Evolutionary conservation across 2,113 vertebrate species (phyloP), one percentile per base, ranked within the genome.

Genomic region (Pachyramphus minor): DNA sequence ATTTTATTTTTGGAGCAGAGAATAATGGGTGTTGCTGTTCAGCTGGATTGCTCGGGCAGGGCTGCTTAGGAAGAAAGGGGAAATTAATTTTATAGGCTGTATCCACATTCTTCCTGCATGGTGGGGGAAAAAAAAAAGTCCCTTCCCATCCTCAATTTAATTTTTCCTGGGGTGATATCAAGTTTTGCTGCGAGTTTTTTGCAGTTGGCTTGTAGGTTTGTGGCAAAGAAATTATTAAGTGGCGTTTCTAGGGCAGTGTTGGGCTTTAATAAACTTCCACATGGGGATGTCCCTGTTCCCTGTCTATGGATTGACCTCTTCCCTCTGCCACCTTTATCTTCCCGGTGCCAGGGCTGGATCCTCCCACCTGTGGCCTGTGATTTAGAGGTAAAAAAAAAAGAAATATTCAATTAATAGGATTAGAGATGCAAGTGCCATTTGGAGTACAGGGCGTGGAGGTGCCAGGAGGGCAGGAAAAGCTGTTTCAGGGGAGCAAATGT

Each of bases 31-130:
- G 28, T 14, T 42, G 83, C 80, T 86, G 49, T 81, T 96, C 49
- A 56, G 67, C 91, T 76, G 45, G 37, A 33, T 30, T 12, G 71
- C 90, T 95, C 60, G 53, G 89, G 85, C 84, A 44, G 63, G 37
- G 31, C 62, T 81, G 58, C 28, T 73, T 64, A 80, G 63, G 35
- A 33, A 94, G 77, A 94, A 97, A 98, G 97, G 63, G 86, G 97
- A 97, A 97, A 87, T 84, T 67, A 27, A 42, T 63, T 87, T 92
- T 86, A 91, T 62, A 55, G 58, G 60, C 89, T 39, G 9, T 81
- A 84, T 89, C 93, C 35, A 68, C 79, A 89, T 87, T 71, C 84
- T 69, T 81, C 35, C 75, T 41, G 75, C n/a, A 9, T 12, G 30
- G 72, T 93, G 79, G n/a, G n/a, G n/a, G 80, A 28, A 63, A 93